Base-by-base conservation (phyloP, 1,140 invertebrate genomes). In the Pseudomyrmex concolor region DNA sequence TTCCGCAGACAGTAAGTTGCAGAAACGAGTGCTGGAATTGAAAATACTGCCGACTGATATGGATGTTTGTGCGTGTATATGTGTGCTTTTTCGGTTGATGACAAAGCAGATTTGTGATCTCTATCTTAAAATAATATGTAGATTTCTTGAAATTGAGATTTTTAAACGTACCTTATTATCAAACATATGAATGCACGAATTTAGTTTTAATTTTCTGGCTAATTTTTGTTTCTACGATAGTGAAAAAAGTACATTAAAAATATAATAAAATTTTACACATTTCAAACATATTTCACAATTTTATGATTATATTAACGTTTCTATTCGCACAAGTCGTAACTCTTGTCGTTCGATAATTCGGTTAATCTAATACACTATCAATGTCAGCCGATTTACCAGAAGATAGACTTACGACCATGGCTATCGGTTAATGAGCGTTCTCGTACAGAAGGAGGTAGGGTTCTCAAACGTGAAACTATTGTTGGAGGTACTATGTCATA, bases 401-500 rank as follows among this genome's bases (percentile, higher is more conserved):
- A 77, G 34, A 22, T 67, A 55, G 63, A 77, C n/a, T 66, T 76
- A 76, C 50, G 63, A 55, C 54, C 45, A 43, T 34, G 34, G 63
- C 17, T 64, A 62, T n/a, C 22, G 25, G 50, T 55, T 74, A 74
- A 74, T 63, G 72, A 67, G 34, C 34, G 25, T 54, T 77, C 17
- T 45, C 17, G 50, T 15, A 55, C 50, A n/a, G 64, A 55, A 45
- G 76, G 19, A 59, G 43, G 19, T 43, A 60, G 73, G 15, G 19
- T 57, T 45, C 63, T 68, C 62, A 67, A 67, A 67, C 73, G 62
- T 66, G 50, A 59, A 13, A 48, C 76, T 70, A 70, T 70, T 80
- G 76, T 80, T 13, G 10, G 76, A 59, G 76, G 43, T 64, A 68
- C 64, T 78, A 57, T 59, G 54, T 80, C 66, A 80, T 68, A 78